These are phyloP conservation scores for Cinara cedri DNA, from an alignment of 2,888 invertebrate genomes.

Conservation along the genomic window DNA sequence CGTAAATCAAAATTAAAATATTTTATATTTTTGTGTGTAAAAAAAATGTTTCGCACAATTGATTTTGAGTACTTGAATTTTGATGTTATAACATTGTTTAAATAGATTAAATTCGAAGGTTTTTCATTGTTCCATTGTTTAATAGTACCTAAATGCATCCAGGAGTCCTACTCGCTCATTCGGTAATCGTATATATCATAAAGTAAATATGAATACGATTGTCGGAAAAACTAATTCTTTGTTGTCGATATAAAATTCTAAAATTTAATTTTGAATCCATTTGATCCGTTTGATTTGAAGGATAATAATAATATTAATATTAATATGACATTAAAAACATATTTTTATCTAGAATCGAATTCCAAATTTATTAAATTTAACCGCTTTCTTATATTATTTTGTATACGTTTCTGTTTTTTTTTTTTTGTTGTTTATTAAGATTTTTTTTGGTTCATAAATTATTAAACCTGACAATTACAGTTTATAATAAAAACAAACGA, in stretches of 20 bases:
- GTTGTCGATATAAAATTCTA: not conserved
- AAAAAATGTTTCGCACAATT: not conserved
- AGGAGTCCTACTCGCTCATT: constrained; percentile 2
- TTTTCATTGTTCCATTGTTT: constrained; percentile 44
- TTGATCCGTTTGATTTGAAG: no score
- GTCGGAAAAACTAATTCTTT: not conserved
- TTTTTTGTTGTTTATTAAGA: no score
- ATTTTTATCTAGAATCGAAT: constrained; percentile 1
- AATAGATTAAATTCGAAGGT: constrained; percentile 16
- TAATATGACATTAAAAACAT: not conserved
- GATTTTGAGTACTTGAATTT: no score
- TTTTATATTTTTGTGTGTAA: not conserved
- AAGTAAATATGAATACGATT: constrained; percentile 2
- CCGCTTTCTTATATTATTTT: no score
- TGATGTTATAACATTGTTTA: constrained; percentile 1
- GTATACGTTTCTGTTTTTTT: no score
- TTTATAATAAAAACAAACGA: no score
- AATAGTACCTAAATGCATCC: no score
- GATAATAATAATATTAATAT: not conserved
- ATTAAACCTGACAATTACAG: no score
- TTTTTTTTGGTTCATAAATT: no score
- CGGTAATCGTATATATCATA: constrained; percentile 11
- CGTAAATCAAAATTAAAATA: not conserved
- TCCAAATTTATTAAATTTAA: not conserved
- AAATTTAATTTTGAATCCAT: no score